These are phyloP conservation scores for Macrotis lagotis DNA, from an alignment of 2,113 vertebrate species.

Conservation along the genomic window DNA sequence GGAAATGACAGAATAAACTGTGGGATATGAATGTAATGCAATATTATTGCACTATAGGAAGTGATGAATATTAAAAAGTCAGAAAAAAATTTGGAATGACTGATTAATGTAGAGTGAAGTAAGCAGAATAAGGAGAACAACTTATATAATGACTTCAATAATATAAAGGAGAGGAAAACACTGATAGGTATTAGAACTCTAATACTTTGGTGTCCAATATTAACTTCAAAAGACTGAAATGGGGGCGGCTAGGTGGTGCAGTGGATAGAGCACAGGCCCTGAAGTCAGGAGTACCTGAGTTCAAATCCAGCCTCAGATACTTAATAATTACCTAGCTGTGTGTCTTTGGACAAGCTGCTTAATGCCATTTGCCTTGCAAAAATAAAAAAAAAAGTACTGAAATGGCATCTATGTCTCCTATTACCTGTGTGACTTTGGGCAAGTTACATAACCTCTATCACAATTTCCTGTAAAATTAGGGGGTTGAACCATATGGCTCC, in stretches of 20 bases:
- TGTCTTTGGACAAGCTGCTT: no score
- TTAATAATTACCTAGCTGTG: no score
- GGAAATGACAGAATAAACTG: neutral
- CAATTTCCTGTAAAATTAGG: neutral
- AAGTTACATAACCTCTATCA: neutral
- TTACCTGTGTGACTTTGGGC: neutral
- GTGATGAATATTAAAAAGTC: neutral
- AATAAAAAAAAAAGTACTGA: no score
- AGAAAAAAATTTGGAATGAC: neutral
- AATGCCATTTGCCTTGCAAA: no score
- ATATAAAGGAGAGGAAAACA: neutral
- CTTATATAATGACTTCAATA: neutral
- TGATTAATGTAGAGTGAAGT: neutral
- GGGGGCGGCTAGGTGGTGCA: no score
- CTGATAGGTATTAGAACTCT: neutral
- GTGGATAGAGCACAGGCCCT: no score
- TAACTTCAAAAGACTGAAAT: neutral
- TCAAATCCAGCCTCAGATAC: no score
- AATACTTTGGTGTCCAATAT: neutral
- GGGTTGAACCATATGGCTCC: neutral
- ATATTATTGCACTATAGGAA: neutral
- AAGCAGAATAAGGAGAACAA: neutral
- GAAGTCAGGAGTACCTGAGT: no score
- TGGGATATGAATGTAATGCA: neutral
- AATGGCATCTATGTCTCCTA: neutral